Evolutionary conservation across 2,888 invertebrate species (phyloP).

Genomic region (Drosophila diplacantha): DNA sequence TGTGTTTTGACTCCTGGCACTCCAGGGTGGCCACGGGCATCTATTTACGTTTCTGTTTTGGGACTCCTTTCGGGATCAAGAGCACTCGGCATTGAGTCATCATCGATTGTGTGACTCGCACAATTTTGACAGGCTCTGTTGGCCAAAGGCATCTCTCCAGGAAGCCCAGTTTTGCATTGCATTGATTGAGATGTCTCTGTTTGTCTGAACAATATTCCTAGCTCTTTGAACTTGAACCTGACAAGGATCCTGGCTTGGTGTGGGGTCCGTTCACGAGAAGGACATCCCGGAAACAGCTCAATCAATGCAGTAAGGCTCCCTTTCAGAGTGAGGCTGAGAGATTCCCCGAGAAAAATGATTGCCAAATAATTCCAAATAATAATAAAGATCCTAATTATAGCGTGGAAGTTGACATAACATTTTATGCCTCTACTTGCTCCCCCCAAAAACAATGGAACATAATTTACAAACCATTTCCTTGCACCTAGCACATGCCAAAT

Average conservation of each 20-base stretch:
- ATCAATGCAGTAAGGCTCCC: constrained; percentile 39
- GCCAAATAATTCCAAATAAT: background rate
- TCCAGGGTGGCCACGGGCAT: constrained; percentile 45
- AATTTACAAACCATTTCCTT: background rate
- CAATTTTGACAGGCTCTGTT: constrained; percentile 53
- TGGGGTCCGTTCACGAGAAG: constrained; percentile 15
- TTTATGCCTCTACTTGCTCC: background rate
- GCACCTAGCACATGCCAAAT: constrained; percentile 22
- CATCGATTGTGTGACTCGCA: constrained; percentile 48
- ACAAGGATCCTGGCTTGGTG: constrained; percentile 28
- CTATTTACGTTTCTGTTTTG: background rate
- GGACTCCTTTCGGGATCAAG: background rate
- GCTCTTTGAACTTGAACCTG: constrained; percentile 43
- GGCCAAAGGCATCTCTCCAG: constrained; percentile 43
- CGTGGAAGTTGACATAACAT: no score
- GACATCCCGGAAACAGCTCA: constrained; percentile 56
- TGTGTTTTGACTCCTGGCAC: constrained; percentile 58
- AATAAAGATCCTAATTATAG: background rate
- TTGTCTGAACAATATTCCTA: constrained; percentile 31
- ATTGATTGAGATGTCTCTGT: constrained; percentile 45
- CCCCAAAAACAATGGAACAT: background rate
- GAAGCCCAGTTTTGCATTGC: constrained; percentile 58
- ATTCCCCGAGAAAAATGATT: background rate
- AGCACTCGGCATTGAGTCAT: constrained; percentile 57
- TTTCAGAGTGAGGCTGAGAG: background rate